Evolutionary conservation across 2,797 vertebrate genomes (phyloP), one percentile per base, ranked within the genome.

Genomic region (Sardinella longiceps): DNA sequence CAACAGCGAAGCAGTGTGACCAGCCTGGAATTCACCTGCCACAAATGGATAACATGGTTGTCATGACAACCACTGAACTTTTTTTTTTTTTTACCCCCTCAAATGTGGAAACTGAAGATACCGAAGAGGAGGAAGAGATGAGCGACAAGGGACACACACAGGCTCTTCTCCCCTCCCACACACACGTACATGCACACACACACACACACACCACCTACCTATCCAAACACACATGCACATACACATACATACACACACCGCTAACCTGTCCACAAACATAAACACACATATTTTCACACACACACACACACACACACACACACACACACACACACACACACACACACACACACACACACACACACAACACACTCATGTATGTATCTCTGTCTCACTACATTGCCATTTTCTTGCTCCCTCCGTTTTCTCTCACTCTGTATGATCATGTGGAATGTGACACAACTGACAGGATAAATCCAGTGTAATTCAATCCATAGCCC

Each of bases 1-100:
- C 84, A 93, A 93, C 83, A 91, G 92, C n/a, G 93, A 94, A 87
- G 90, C 94, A 87, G 87, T 94, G 92, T 95, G 93, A 95, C 89
- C 87, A 80, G 83, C 1, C 28, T 80, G 74, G 82, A 87, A 85
- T 77, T 86, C 84, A 88, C 85, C 90, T 84, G 81, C 85, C 30
- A 63, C 82, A 80, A 89, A 89, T 89, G 23, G 48, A 81, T 85
- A 23, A 6, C 46, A 28, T 85, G 28, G 89, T 92, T 89, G 89
- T 87, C 92, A 91, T 91, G 92, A 89, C 91, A 89, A 90, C 91
- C 2, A 58, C 23, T 86, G 88, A 89, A 83, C 87, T 83, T 87
- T 88, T 87, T 83, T 37, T 83, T 37, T 37, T 70, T 37, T 43
- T 23, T n/a, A 20, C 51, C 20, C 11, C 70, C 70, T 86, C 82